Evolutionary conservation across 1,140 invertebrate genomes (phyloP), one percentile per base, ranked within the genome.

Genomic region (Metopolophium dirhodum): DNA sequence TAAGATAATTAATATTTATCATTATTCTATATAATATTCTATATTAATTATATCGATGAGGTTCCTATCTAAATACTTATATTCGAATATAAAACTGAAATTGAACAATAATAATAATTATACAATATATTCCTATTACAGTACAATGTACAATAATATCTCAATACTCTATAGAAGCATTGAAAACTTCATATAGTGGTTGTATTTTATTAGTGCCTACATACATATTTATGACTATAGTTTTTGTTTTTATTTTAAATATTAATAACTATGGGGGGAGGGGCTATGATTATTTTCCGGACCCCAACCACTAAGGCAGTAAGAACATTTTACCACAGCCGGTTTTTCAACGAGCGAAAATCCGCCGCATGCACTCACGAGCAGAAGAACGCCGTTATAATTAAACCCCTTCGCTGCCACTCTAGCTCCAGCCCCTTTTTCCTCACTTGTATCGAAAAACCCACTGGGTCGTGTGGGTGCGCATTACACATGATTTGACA

Each of bases 401-500:
- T n/a, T n/a, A 77, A n/a, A 18, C n/a, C 61, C 61, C n/a, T 77
- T 77, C 14, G 0, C 30, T 18, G 61, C 14, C 14, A 0, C 30
- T 18, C 20, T 51, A 51, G 11, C 49, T 0, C 14, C 14, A 77
- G 61, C 61, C 61, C n/a, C 61, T 77, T 77, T 77, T 77, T 77
- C 14, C 30, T n/a, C 61, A n/a, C 14, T 77, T 18, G n/a, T 77
- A 77, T 77, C 61, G 61, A n/a, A 77, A n/a, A 77, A 77, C n/a
- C 61, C 61, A 77, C n/a, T 77, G 61, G n/a, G 1, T 77, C 30
- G 30, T 77, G 61, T 77, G 61, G 61, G 61, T 77, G 61, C 14
- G 61, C 30, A n/a, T 77, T 77, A 77, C 61, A 77, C 61, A 77
- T 77, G 61, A 77, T 77, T 77, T 77, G 61, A n/a, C 61, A 77